Conservation (phyloP, 1,140 invertebrate genomes). For the Diuraphis noxia region DNA sequence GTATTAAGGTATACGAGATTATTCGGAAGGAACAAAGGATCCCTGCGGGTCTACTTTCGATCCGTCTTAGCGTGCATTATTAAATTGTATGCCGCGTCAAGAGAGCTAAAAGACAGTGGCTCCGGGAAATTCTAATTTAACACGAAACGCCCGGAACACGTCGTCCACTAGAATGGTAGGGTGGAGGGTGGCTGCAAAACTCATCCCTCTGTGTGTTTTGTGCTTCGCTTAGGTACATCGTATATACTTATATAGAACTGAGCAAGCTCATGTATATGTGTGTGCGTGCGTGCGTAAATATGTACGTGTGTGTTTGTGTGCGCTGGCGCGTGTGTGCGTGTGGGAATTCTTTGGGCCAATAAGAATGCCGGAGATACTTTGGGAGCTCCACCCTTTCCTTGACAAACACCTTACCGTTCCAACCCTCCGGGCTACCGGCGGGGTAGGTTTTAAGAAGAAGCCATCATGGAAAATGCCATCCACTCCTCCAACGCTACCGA, state of each 20-base stretch:
- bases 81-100: conserved; percentile 51
- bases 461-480: conserved; percentile 49
- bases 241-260: not conserved
- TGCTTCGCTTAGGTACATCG: not conserved
- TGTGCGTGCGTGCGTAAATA: not conserved
- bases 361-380: conserved; percentile 53
- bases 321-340: not conserved
- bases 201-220: conserved; percentile 12
- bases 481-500: not conserved
- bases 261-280: not conserved
- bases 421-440: not conserved
- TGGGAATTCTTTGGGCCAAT: conserved; percentile 49
- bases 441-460: conserved; percentile 51
- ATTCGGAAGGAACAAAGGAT: conserved; percentile 52
- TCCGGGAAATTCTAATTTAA: conserved; percentile 53
- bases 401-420: conserved; percentile 45
- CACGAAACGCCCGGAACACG: conserved; percentile 41
- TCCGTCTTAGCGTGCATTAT: conserved; percentile 53
- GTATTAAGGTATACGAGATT: conserved; percentile 53
- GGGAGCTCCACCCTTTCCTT: conserved; percentile 50
- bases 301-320: not conserved
- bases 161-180: not conserved
- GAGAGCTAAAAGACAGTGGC: conserved; percentile 52
- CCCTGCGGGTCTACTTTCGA: conserved; percentile 51
- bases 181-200: not conserved